Conservation (phyloP, 1,140 invertebrate species). For the Zophobas morio region DNA sequence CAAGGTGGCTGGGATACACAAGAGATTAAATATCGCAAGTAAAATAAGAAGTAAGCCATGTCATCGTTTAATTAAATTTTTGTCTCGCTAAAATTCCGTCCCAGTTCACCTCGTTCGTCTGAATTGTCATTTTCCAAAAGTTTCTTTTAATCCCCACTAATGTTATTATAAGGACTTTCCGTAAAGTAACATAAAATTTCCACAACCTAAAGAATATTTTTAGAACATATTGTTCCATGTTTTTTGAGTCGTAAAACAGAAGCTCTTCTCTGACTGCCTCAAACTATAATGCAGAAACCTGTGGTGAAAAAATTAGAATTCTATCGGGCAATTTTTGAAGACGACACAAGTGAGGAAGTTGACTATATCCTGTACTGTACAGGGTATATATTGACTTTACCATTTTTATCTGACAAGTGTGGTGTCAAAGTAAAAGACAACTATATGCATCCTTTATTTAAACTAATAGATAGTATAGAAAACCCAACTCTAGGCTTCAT, state of each 20-base stretch:
- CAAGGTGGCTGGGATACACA: too few relatives aligned
- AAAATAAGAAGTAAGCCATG: too few relatives aligned
- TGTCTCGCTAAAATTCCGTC: too few relatives aligned
- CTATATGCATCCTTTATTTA: slow-evolving; percentile 87
- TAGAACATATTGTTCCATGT: slow-evolving; percentile 67
- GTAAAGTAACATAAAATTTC: slow-evolving; percentile 58
- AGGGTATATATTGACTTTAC: slow-evolving; percentile 86
- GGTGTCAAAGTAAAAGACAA: slow-evolving; percentile 82
- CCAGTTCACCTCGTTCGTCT: too few relatives aligned
- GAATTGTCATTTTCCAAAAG: too few relatives aligned
- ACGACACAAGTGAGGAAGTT: slow-evolving; percentile 74
- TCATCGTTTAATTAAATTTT: too few relatives aligned
- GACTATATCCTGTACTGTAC: slow-evolving; percentile 87
- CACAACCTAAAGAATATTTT: not conserved
- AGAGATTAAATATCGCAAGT: too few relatives aligned
- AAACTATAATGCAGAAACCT: slow-evolving; percentile 77
- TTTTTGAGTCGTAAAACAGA: slow-evolving; percentile 66
- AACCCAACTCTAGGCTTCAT: slow-evolving; percentile 85
- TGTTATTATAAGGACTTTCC: slow-evolving; percentile 77
- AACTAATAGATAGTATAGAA: slow-evolving; percentile 86
- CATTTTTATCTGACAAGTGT: slow-evolving; percentile 82
- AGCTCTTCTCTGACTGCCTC: slow-evolving; percentile 68
- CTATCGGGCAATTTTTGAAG: slow-evolving; percentile 72
- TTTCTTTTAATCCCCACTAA: too few relatives aligned
- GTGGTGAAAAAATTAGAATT: slow-evolving; percentile 73